Conservation (phyloP, 2,113 vertebrate genomes). For the Seriola quinqueradiata region DNA sequence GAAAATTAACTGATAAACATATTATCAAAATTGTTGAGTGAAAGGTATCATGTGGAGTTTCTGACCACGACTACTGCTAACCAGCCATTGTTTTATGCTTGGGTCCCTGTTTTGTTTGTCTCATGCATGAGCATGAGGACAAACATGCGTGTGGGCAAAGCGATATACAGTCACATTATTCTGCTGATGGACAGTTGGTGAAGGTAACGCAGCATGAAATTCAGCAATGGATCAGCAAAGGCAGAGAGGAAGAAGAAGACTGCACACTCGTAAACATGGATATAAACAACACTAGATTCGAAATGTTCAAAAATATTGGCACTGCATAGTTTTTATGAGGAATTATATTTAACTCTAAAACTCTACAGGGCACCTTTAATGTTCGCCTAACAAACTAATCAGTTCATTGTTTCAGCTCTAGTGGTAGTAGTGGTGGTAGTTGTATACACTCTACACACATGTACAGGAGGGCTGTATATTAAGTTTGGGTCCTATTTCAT, state of each 20-base stretch:
- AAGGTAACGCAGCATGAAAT: not conserved
- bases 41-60: not conserved
- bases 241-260: no score
- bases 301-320: no score
- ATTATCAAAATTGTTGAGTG: not conserved
- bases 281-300: not conserved
- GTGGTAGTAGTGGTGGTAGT: not conserved
- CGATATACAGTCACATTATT: not conserved
- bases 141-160: no score
- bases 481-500: slow-evolving; percentile 19
- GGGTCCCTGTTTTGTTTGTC: no score
- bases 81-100: no score
- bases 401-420: not conserved
- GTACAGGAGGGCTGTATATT: not conserved
- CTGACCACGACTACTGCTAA: not conserved
- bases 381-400: not conserved
- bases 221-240: not conserved
- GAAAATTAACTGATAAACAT: not conserved
- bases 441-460: not conserved
- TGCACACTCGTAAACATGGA: no score
- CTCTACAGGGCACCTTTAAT: not conserved
- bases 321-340: no score
- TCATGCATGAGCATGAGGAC: no score
- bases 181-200: not conserved
- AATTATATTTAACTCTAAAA: not conserved